Percentiles rank a stretch among this genome's conserved stretches.
Evolutionary conservation across 1,140 invertebrate genomes (phyloP).

Genomic region (Sinonovacula constricta): DNA sequence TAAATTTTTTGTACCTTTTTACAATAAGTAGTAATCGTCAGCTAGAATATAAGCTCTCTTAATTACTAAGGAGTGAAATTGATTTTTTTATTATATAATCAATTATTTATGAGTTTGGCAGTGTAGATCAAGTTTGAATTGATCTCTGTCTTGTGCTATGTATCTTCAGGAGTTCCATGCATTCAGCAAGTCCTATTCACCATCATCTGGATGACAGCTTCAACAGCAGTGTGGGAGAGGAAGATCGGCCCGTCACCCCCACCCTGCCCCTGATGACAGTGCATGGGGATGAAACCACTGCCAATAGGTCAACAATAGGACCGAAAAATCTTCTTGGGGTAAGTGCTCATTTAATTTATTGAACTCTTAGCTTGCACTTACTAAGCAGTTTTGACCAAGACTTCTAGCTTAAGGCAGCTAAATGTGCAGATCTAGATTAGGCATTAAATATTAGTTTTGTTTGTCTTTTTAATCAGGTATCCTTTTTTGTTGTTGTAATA

Average conservation of each 20-base stretch:
- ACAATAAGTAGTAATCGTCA: too few relatives aligned
- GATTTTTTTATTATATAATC: background rate
- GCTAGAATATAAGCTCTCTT: too few relatives aligned
- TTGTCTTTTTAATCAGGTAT: background rate
- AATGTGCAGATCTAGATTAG: too few relatives aligned
- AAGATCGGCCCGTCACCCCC: slow-evolving; percentile 61
- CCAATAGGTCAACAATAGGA: slow-evolving; percentile 65
- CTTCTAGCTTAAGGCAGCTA: background rate
- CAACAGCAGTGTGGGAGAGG: slow-evolving; percentile 57
- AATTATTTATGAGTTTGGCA: background rate
- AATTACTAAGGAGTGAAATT: too few relatives aligned
- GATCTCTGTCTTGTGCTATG: background rate
- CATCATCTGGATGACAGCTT: slow-evolving; percentile 2
- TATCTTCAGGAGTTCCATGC: slow-evolving; percentile 12
- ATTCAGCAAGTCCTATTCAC: slow-evolving; percentile 46
- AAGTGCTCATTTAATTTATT: slow-evolving; percentile 21
- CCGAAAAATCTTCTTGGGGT: slow-evolving; percentile 73
- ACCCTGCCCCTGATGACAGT: slow-evolving; percentile 52
- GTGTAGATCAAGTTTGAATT: slow-evolving; percentile 5
- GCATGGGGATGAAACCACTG: slow-evolving; percentile 50
- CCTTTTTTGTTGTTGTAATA: background rate
- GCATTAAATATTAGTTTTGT: too few relatives aligned
- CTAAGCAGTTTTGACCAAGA: background rate
- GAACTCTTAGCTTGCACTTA: background rate
- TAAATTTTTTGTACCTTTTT: too few relatives aligned